Base-by-base conservation (phyloP, 2,797 vertebrate species). In the Peromyscus attwateri region DNA sequence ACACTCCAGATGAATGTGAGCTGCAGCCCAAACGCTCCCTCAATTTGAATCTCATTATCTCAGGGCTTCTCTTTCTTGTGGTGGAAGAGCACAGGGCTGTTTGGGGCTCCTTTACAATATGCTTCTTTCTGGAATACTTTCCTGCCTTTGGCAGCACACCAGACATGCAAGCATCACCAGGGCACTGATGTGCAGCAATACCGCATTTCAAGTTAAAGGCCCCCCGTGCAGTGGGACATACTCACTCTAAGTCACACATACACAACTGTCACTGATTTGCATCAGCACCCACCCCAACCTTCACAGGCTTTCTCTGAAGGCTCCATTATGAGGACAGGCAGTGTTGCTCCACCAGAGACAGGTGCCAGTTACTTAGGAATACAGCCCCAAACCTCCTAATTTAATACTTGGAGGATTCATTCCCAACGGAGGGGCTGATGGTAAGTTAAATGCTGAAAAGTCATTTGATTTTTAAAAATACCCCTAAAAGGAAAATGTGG, bases 391-490 rank as follows among this genome's bases (percentile, higher is more conserved):
- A 64, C 49, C 40, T 64, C 77, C 55, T 60, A 73, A 81, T 90
- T 95, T 90, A 92, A 94, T 93, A 46, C 57, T 70, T 77, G 83
- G 77, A 23, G 23, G 76, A 94, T n/a, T 96, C 34, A n/a, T 95
- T 85, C 95, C 90, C 85, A 70, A 91, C 83, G 27, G 34, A 40
- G 46, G 70, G 73, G 37, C 77, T 73, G 64, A 84, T 46, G 49
- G 71, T 96, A 96, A 95, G 92, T 94, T 76, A 89, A 91, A 94
- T 92, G 94, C 49, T 89, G 76, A 80, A 91, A 76, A 64, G 79
- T 94, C 60, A 89, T 19, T 88, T 90, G 57, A 92, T 89, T 89
- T 97, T 94, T 29, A 73, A 97, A 96, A 96, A 96, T 90, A 90
- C 16, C 73, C 75, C 73, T 57, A 34, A 89, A 95, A 92, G 68